Evolutionary conservation across 2,113 vertebrate genomes (phyloP), one percentile per base, ranked within the genome.

Genomic region (Elgaria multicarinata): DNA sequence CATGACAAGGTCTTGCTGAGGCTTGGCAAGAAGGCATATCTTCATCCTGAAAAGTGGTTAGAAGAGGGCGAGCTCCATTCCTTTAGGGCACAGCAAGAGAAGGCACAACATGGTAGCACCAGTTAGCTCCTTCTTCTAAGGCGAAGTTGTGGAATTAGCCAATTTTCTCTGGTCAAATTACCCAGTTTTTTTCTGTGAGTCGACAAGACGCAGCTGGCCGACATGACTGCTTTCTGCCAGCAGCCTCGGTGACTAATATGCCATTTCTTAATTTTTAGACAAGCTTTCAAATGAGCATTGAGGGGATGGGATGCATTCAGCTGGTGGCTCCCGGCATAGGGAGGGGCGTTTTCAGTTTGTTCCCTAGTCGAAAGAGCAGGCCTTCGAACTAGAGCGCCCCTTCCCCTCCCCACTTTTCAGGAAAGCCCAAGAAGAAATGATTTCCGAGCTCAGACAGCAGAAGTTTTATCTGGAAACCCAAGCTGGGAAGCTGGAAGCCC

Each of bases 351-450:
- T 76, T 64, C 16, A 39, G 13, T 24, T 62, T 64, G 16, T 20
- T 6, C 50, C 6, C 12, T 72, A 44, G n/a, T n/a, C 72, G 84
- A 69, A 36, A 36, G 28, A 77, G 76, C 71, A 0, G 24, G 13
- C 24, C 78, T 83, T 78, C 90, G 91, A 46, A 82, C 87, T 62
- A 8, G 14, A 28, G 39, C 88, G 86, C 88, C 42, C 86, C 90
- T 72, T 86, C 93, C 28, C 93, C n/a, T n/a, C n/a, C n/a, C 93
- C 91, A 69, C 92, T 69, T 72, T 20, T 90, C 94, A 99, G 99
- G 98, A 99, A 99, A 98, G 98, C 99, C 91, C 99, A 99, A 93
- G 99, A 99, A 93, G 99, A 99, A 95, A 99, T 99, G 99, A 99
- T 99, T 95, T 99, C 99, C 83, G 99, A 99, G 95, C 98, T 99